A percentile compares a stretch with the other conserved stretches of the same genome.
Evolutionary conservation across 2,113 vertebrate genomes (phyloP).

Genomic region (Thamnophis sirtalis): DNA sequence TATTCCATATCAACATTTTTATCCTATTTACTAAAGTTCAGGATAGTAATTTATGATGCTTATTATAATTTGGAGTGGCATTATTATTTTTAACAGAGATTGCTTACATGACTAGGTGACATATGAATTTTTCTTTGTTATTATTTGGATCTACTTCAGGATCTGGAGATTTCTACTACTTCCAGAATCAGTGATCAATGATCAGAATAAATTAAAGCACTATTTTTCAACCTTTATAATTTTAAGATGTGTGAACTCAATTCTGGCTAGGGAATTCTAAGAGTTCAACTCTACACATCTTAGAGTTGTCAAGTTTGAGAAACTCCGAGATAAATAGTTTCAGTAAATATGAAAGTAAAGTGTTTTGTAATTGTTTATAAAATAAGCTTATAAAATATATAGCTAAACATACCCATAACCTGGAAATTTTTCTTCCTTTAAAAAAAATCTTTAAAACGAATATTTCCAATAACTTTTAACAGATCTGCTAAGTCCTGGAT

Average conservation of each 20-base stretch:
- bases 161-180: not conserved
- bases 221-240: too few species aligned
- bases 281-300: not conserved
- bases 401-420: not conserved
- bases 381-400: not conserved
- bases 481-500: not conserved
- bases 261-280: not conserved
- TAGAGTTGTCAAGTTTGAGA: not conserved
- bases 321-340: not conserved
- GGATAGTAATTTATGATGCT: not conserved
- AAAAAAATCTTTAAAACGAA: not conserved
- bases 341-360: not conserved
- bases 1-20: not conserved
- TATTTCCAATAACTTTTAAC: not conserved
- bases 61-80: not conserved
- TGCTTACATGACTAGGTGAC: not conserved
- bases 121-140: not conserved
- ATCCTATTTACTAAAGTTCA: not conserved
- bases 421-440: not conserved
- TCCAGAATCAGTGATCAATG: not conserved
- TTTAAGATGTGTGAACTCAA: too few species aligned
- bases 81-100: not conserved
- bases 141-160: not conserved
- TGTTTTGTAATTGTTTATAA: not conserved
- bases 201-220: too few species aligned